Base-by-base conservation (phyloP, 1,140 invertebrate species). In the Penaeus chinensis region DNA sequence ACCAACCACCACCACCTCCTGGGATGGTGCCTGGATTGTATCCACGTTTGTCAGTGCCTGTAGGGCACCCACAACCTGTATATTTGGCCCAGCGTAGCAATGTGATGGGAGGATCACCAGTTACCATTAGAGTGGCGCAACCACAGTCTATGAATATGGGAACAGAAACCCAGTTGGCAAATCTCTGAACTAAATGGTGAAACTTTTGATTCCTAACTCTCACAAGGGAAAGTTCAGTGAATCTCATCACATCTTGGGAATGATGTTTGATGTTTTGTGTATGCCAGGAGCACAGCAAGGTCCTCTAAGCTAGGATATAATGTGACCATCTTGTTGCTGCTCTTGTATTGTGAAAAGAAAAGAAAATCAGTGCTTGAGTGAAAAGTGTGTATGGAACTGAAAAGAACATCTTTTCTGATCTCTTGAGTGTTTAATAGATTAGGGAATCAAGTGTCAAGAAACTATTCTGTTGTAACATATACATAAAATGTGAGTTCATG, bases 71-170 rank as follows among this genome's bases (percentile, higher is more conserved):
- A 22, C 90, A 90, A 69, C 84, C 88, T 20, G 88, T 90, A 10
- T 90, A 87, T 78, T 54, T 90, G 66, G 88, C 90, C 37, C 90
- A 90, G 27, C 79, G 90, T 80, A 89, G 90, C 42, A 90, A 90
- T 65, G 90, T 86, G 22, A 62, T 90, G 82, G 90, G 90, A 18
- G 90, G 90, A 32, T 90, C 90, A 24, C 90, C 90, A 18, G 90
- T 90, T 54, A 90, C 90, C 7, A 79, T 90, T 24, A 84, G 90
- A 85, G 87, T 90, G 10, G 87, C 79, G 24, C 84, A 89, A 82
- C 89, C 87, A 74, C 87, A 88, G 76, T 66, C 74, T 63, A 27
- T 84, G 61, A 89, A 90, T 82, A 65, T 84, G 32, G 85, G 81
- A 63, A 85, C 84, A 62, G 90, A 90, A 80, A 89, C 90, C 19